Evolutionary conservation across 2,888 invertebrate genomes (phyloP), one percentile per base, ranked within the genome.

Genomic region (Sinopyrophorus schimmeli): DNA sequence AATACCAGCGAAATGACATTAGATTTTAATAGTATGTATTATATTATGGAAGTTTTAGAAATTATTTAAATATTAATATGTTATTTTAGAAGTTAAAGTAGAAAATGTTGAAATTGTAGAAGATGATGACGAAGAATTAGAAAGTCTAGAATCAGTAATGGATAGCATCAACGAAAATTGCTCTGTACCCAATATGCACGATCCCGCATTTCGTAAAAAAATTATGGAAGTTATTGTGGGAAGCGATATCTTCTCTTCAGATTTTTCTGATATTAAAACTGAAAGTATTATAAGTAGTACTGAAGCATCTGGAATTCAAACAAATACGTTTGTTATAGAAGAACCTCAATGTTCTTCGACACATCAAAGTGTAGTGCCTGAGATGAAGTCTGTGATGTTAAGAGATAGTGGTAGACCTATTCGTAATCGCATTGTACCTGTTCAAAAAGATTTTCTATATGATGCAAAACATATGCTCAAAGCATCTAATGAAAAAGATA

Each of bases 401-500:
- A 24, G 10, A 66, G 58, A 35, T 20, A 51, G 16, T 63, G 5
- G 72, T 71, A 63, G 79, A 54, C 84, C 86, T 1, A 78, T 82
- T 7, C 77, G 86, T 23, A 84, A 83, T 67, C 80, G 82, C 54
- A 55, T 62, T 5, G 60, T 58, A 32, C 61, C 61, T 1, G 49
- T 63, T 3, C 63, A 66, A 64, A 83, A 82, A 63, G 86, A 87
- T 71, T 87, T 86, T 66, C 81, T 86, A 58, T 87, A 86, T 63
- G 86, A 86, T 72, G 72, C 85, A 55, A 80, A 82, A 18, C 67
- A 67, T 23, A 63, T 67, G 14, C 38, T 60, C 31, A 64, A 63
- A 44, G 47, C 35, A 18, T 48, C 20, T 1, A 47, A 44, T 47
- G 42, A 41, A n/a, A 30, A 21, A 31, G 28, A 17, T 17, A 9